Evolutionary conservation across 2,113 vertebrate species (phyloP).

Genomic region (Loxodonta africana): DNA sequence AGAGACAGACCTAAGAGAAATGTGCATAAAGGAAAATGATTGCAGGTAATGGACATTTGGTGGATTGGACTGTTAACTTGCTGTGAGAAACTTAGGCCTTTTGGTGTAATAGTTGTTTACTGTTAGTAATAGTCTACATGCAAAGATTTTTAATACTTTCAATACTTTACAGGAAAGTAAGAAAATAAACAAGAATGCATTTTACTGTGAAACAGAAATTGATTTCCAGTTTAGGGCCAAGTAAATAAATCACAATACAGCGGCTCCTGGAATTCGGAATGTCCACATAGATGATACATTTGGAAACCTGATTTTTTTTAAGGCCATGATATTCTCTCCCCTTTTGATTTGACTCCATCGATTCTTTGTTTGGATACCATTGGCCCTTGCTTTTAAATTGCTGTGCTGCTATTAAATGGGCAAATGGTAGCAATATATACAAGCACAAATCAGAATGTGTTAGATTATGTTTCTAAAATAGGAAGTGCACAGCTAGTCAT

Average conservation of each 20-base stretch:
- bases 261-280: not conserved
- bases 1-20: conserved; percentile 38
- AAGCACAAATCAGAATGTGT: conserved; percentile 45
- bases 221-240: not conserved
- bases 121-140: not conserved
- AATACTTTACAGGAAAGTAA: conserved; percentile 24
- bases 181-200: conserved; percentile 54
- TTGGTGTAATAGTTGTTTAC: not conserved
- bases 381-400: not conserved
- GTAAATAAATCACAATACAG: not conserved
- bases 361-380: not conserved
- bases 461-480: conserved; percentile 32
- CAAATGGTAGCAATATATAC: not conserved
- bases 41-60: not conserved
- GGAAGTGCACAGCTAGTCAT: not conserved
- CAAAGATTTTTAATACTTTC: conserved; percentile 1
- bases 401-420: not conserved
- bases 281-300: not conserved
- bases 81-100: not conserved
- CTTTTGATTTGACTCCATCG: not conserved
- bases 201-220: conserved; percentile 38
- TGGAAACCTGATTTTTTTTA: conserved; percentile 33
- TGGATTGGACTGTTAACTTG: not conserved
- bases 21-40: conserved; percentile 26
- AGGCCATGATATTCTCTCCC: not conserved